Evolutionary conservation across 1,140 invertebrate genomes (phyloP), one percentile per base, ranked within the genome.

Genomic region (Bombus superbus): DNA sequence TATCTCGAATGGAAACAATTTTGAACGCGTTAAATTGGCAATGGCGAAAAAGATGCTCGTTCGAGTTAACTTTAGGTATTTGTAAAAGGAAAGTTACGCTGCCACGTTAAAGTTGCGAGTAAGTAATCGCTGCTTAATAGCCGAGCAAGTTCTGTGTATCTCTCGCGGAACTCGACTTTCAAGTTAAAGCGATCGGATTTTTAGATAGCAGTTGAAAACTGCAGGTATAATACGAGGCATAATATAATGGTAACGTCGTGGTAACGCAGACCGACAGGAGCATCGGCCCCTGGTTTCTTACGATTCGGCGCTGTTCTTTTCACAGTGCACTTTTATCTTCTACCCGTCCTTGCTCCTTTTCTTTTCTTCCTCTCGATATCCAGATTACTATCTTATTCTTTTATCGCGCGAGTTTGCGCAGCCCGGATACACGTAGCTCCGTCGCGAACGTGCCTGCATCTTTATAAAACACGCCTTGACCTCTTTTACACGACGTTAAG

Each of bases 211-310:
- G 73, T 86, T 85, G 86, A 75, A 94, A 94, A 94, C 94, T 95
- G 93, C 94, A 94, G 94, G 94, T 95, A 95, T 94, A 94, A 94
- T 93, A 79, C 88, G 77, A 77, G 57, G 71, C 75, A 88, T 64
- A 66, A 80, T 86, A 93, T 94, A 93, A 94, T 92, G 77, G 91
- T 66, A 86, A 92, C 89, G 93, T 91, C 94, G 94, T 94, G 81
- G 94, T 93, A 94, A 95, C 90, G 93, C 87, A 93, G 94, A 91
- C 92, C 92, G 92, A 88, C 66, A 62, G 80, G 62, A 91, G 73
- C 86, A 87, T 83, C 64, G 40, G 73, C 75, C 32, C 86, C 86
- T 77, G 72, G 78, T 89, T 85, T 89, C 89, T 84, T 68, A 75
- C 47, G 75, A 87, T 92, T 91, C 91, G 91, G 86, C 88, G 89